These are phyloP conservation scores for Sternarchorhynchus goeldii DNA, from an alignment of 2,797 vertebrate species.

Conservation along the genomic window DNA sequence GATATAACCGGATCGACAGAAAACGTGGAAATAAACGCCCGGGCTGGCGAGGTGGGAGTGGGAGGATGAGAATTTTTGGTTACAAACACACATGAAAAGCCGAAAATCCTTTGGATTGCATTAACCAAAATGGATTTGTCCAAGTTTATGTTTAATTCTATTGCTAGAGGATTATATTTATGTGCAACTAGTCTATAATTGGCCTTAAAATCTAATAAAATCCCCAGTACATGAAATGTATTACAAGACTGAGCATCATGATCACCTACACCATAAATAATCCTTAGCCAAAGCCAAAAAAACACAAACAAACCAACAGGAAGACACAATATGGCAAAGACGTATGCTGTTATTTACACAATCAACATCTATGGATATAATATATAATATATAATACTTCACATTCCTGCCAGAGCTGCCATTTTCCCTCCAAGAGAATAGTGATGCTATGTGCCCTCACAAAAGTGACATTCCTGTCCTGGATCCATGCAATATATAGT, in stretches of 20 bases:
- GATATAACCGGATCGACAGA: slow-evolving; percentile 53
- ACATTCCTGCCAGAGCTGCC: slow-evolving; percentile 1
- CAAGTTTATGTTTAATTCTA: slow-evolving; percentile 26
- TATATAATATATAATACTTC: not conserved
- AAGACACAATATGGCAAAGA: slow-evolving; percentile 22
- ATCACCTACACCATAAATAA: slow-evolving; percentile 28
- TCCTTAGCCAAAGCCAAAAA: slow-evolving; percentile 21
- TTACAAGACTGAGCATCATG: not conserved
- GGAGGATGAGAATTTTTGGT: slow-evolving; percentile 2
- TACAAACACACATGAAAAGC: not conserved
- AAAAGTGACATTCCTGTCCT: not conserved
- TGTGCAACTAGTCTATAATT: slow-evolving; percentile 3
- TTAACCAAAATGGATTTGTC: slow-evolving; percentile 10
- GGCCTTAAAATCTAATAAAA: slow-evolving; percentile 26
- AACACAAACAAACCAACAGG: slow-evolving; percentile 33
- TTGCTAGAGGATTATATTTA: slow-evolving; percentile 17
- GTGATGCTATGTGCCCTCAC: not conserved
- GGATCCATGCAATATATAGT: not conserved
- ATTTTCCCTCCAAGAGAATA: slow-evolving; percentile 4
- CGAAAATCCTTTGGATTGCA: not conserved
- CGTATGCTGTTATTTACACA: slow-evolving; percentile 9
- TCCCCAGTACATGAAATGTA: slow-evolving; percentile 14
- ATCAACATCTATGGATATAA: slow-evolving; percentile 8
- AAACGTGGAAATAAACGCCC: slow-evolving; percentile 15
- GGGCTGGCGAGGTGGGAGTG: slow-evolving; percentile 20